Evolutionary conservation across 2,113 vertebrate genomes (phyloP).

Genomic region (Microcebus ravelobensis): DNA sequence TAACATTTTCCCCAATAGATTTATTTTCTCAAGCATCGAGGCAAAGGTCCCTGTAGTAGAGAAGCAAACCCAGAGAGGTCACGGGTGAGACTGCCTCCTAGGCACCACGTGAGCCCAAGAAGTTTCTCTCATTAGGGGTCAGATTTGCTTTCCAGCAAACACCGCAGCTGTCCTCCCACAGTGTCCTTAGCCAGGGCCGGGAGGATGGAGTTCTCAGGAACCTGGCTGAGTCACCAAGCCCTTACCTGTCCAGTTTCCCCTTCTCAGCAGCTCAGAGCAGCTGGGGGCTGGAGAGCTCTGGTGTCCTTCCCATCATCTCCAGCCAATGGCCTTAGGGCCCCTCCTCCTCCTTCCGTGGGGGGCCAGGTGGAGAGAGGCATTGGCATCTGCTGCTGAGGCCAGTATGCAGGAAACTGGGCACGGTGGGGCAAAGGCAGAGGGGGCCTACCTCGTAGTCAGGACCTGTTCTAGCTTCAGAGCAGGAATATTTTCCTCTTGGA

Average conservation of each 20-base stretch:
- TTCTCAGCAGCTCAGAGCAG: background rate
- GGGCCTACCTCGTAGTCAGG: background rate
- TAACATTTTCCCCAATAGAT: background rate
- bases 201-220: background rate
- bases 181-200: background rate
- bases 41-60: background rate
- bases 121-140: background rate
- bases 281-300: background rate
- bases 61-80: background rate
- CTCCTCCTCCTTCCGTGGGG: rapidly evolving
- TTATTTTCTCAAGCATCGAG: background rate
- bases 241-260: background rate
- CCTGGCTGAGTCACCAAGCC: background rate
- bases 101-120: background rate
- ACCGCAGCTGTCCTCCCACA: background rate
- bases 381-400: background rate
- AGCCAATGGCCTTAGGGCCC: background rate
- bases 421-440: background rate
- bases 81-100: background rate
- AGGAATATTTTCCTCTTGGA: background rate
- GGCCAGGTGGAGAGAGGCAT: background rate
- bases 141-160: background rate
- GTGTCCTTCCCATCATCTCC: background rate
- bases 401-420: background rate
- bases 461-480: background rate